These are phyloP conservation scores for Callimico goeldii DNA, from an alignment of 2,797 vertebrate species.

Conservation along the genomic window DNA sequence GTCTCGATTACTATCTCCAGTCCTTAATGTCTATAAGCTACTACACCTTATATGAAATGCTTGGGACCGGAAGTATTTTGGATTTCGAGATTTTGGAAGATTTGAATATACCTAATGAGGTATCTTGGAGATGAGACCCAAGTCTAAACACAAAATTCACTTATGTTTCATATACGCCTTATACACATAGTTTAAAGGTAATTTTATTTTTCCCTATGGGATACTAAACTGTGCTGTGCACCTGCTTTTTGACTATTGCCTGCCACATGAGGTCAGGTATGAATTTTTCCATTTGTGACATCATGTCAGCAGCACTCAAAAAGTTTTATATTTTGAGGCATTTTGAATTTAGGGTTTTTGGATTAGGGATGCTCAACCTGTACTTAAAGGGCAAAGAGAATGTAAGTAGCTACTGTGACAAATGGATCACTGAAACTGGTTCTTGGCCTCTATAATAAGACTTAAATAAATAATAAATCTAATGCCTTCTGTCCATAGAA, in stretches of 20 bases:
- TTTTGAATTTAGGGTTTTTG: background rate
- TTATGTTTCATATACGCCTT: background rate
- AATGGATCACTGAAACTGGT: constrained; percentile 28
- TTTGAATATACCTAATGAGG: background rate
- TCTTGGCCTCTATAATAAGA: background rate
- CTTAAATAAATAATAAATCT: constrained; percentile 42
- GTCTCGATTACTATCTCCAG: background rate
- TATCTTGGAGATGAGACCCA: background rate
- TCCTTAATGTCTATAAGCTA: background rate
- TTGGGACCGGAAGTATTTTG: background rate
- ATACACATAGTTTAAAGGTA: background rate
- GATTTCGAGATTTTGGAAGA: background rate
- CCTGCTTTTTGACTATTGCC: background rate
- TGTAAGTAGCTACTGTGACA: background rate
- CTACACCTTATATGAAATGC: background rate
- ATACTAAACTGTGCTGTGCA: background rate
- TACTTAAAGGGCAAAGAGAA: constrained; percentile 10
- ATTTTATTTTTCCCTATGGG: background rate
- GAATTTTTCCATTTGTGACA: background rate
- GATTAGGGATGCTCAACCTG: background rate
- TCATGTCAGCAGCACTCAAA: background rate
- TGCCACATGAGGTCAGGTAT: background rate
- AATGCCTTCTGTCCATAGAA: constrained; percentile 16
- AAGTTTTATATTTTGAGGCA: background rate
- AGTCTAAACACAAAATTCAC: background rate